Conservation (phyloP, 1,140 invertebrate genomes). For the Tyrophagus putrescentiae region DNA sequence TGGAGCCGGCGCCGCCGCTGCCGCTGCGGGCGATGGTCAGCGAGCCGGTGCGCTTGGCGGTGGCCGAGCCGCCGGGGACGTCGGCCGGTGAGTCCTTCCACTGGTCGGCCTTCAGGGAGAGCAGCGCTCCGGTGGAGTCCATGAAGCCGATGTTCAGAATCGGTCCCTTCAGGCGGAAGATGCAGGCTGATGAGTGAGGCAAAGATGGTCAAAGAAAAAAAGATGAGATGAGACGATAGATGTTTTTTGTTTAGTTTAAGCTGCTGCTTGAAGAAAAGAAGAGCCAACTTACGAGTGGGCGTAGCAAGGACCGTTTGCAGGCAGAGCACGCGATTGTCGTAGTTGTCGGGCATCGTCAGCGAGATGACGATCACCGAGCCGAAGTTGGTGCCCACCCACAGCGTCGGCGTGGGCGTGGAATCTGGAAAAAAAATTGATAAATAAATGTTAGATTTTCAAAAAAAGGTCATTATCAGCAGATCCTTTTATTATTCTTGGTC, state of each 20-base stretch:
- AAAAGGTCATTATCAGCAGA: too few relatives aligned
- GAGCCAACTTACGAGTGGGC: conserved; percentile 55
- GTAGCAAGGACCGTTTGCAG: conserved; percentile 76
- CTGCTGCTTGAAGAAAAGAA: not conserved
- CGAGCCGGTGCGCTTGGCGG: conserved; percentile 6
- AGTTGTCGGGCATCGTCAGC: conserved; percentile 62
- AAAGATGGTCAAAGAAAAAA: not conserved
- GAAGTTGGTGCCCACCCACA: conserved; percentile 89
- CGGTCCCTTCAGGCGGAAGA: conserved; percentile 83
- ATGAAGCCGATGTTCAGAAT: conserved; percentile 86
- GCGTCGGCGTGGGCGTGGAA: conserved; percentile 57
- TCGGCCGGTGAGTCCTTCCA: conserved; percentile 50
- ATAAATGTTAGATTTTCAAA: not conserved
- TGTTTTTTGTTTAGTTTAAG: too few relatives aligned
- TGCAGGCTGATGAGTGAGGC: conserved; percentile 50
- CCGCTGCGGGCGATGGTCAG: conserved; percentile 16
- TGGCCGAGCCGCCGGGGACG: not conserved
- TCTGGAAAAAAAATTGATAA: conserved; percentile 41
- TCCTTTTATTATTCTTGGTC: conserved; percentile 3
- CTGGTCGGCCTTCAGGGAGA: conserved; percentile 64
- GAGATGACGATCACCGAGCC: conserved; percentile 84
- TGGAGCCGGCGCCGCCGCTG: conserved; percentile 1
- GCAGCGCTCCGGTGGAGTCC: conserved; percentile 73
- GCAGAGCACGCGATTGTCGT: conserved; percentile 47
- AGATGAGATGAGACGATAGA: not conserved